Percentiles rank a stretch among this genome's conserved stretches.
Conservation (phyloP, 2,113 vertebrate species). For the Tylochromis polylepis region DNA sequence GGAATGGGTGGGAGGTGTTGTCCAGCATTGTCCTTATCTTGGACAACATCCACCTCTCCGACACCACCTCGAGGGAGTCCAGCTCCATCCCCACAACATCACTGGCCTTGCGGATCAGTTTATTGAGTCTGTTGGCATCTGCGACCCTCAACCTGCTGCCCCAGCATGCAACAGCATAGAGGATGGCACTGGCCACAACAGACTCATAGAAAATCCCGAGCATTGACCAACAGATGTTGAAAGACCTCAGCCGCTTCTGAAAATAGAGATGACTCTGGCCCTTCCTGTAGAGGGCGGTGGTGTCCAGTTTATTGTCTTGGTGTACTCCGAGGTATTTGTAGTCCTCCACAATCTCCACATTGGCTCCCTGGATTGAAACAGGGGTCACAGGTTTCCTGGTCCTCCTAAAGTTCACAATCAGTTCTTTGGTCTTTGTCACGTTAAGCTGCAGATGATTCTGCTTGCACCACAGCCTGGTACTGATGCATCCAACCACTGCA, state of each 20-base stretch:
- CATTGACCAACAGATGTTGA: background rate
- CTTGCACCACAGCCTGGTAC: background rate
- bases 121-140: too few species aligned
- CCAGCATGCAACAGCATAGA: too few species aligned
- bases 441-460: background rate
- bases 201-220: background rate
- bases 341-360: background rate
- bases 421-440: background rate
- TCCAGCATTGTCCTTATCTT: too few species aligned
- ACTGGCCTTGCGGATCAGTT: too few species aligned
- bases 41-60: too few species aligned
- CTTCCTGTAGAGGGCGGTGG: background rate
- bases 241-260: background rate
- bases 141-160: too few species aligned
- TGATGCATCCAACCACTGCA: background rate
- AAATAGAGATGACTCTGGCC: background rate
- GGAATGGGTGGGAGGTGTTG: too few species aligned
- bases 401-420: background rate
- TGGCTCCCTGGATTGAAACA: background rate
- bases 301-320: background rate
- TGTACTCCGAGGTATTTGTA: background rate
- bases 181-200: too few species aligned
- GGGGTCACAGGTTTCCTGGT: background rate
- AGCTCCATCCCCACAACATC: too few species aligned
- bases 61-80: too few species aligned